Percentiles rank a stretch among this genome's conserved stretches.
Conservation (phyloP, 2,113 vertebrate genomes). For the Leptobrachium leishanense region DNA sequence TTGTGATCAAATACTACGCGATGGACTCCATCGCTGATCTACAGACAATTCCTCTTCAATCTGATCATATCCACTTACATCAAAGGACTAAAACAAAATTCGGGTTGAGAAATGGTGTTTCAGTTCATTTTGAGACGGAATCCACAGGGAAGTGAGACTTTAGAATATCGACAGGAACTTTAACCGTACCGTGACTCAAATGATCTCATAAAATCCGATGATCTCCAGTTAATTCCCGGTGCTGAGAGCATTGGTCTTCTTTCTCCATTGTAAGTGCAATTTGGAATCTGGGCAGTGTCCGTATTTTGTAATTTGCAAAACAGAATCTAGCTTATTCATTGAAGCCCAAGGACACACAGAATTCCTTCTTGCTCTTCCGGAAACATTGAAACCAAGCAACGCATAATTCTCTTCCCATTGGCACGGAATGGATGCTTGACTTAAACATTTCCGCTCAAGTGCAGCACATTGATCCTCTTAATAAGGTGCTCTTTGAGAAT, state of each 20-base stretch:
- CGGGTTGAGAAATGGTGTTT: neutral
- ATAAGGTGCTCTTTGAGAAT: neutral
- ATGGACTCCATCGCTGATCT: too few relatives aligned
- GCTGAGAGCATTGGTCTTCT: neutral
- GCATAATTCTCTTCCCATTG: constrained; percentile 6
- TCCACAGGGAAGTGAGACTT: neutral
- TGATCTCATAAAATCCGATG: neutral
- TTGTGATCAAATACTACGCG: too few relatives aligned
- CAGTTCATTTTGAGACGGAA: neutral
- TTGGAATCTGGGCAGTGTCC: neutral
- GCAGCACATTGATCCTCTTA: constrained; percentile 5
- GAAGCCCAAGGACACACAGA: neutral
- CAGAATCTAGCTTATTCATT: neutral
- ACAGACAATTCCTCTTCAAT: too few relatives aligned
- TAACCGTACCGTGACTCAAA: neutral
- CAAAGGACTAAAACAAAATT: neutral
- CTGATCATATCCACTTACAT: neutral
- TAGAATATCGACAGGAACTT: neutral
- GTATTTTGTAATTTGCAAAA: neutral
- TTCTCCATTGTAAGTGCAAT: neutral
- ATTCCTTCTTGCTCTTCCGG: neutral
- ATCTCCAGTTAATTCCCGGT: neutral
- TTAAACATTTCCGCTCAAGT: constrained; percentile 1
- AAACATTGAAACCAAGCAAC: neutral
- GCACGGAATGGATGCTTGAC: neutral